Evolutionary conservation across 2,888 invertebrate genomes (phyloP).

Genomic region (Acanthacorydalis orientalis): DNA sequence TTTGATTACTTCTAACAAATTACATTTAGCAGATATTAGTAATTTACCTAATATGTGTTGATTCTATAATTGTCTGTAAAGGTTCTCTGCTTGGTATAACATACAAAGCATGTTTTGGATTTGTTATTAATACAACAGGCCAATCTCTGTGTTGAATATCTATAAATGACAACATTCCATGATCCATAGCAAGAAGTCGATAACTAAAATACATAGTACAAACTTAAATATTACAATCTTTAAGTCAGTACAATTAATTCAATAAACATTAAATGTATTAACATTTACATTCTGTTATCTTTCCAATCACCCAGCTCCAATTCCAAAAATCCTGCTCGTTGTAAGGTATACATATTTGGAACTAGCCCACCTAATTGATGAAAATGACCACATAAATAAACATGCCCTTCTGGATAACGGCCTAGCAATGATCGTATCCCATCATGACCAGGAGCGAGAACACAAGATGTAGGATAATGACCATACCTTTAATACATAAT

Average conservation of each 20-base stretch:
- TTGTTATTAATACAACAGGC: slow-evolving; percentile 73
- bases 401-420: slow-evolving; percentile 41
- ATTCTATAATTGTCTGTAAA: slow-evolving; percentile 41
- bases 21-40: neutral
- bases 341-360: slow-evolving; percentile 72
- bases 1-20: neutral
- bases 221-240: neutral
- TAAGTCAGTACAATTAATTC: too few species aligned
- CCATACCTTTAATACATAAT: slow-evolving; percentile 55
- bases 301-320: slow-evolving; percentile 88
- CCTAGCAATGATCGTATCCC: slow-evolving; percentile 40
- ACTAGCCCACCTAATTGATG: slow-evolving; percentile 68
- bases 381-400: slow-evolving; percentile 79
- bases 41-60: slow-evolving; percentile 56
- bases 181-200: slow-evolving; percentile 72
- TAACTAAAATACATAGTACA: slow-evolving; percentile 32
- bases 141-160: slow-evolving; percentile 60
- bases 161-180: slow-evolving; percentile 72
- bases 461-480: slow-evolving; percentile 83
- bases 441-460: slow-evolving; percentile 41
- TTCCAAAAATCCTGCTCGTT: slow-evolving; percentile 67
- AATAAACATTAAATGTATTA: neutral
- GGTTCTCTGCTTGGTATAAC: slow-evolving; percentile 60
- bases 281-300: slow-evolving; percentile 59
- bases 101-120: slow-evolving; percentile 75